Percentiles rank a stretch among this genome's conserved stretches.
These are phyloP conservation scores for Rallus crepitans DNA, from an alignment of 2,797 vertebrate genomes.

Conservation along the genomic window DNA sequence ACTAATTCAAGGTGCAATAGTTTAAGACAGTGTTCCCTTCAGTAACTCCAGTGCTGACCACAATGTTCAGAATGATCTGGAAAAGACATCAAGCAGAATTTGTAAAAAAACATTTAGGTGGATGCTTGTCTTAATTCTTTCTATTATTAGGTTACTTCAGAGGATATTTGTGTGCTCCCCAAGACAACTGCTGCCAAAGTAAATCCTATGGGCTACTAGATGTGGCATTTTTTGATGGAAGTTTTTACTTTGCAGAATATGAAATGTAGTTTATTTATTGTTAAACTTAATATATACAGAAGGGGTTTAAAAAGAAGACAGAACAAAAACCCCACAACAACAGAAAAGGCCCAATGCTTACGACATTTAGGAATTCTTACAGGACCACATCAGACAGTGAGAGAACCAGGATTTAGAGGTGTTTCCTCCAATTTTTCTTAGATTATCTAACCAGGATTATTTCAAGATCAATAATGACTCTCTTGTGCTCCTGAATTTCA, in stretches of 20 bases:
- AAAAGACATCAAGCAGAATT: neutral
- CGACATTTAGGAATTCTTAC: neutral
- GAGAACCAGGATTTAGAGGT: neutral
- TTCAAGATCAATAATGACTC: neutral
- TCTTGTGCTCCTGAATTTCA: neutral
- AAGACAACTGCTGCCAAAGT: neutral
- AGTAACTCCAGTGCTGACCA: neutral
- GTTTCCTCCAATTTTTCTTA: neutral
- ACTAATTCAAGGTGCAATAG: neutral
- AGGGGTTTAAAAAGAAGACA: neutral
- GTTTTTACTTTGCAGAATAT: neutral
- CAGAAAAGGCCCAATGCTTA: neutral
- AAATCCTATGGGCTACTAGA: neutral
- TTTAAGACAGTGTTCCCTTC: neutral
- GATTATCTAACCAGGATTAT: neutral
- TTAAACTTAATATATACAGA: neutral
- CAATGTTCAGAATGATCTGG: neutral
- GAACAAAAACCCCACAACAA: fast-evolving
- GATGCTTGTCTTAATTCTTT: neutral
- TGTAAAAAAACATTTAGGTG: neutral
- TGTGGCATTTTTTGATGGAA: neutral
- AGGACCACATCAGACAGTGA: neutral
- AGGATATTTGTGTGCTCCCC: neutral
- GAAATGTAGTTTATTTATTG: neutral
- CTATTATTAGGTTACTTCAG: neutral